Base-by-base conservation (phyloP, 2,113 vertebrate genomes). In the Prolemur simus region DNA sequence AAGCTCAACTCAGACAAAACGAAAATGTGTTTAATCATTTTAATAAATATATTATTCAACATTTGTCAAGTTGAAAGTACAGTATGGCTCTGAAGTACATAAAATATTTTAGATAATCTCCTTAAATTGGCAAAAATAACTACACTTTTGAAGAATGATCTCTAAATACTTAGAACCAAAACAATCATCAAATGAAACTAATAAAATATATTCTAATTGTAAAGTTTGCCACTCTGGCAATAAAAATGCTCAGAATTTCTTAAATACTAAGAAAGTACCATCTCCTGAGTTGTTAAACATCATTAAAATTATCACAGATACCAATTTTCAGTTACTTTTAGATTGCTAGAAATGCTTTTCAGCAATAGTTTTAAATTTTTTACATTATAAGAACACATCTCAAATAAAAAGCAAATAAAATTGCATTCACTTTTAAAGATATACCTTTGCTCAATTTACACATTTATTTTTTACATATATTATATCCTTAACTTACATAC, bases 1-100 rank as follows among this genome's bases (percentile, higher is more conserved):
- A 96, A 97, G 94, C 68, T 97, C 96, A 95, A 95, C 37, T 97
- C 81, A 95, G 86, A 97, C 93, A 96, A 96, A 97, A 97, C 87
- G 20, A 97, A 97, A 97, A 96, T 93, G n/a, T 92, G 71, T 91
- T 97, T 87, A 87, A 96, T 92, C 18, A 96, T 93, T 95, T 97
- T 96, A 97, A 96, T 97, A 77, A 93, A 60, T 96, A 89, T 92
- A 90, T 94, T 97, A 64, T 68, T 89, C 25, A 96, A 96, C 82
- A 97, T 87, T 87, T 91, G 34, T 74, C 64, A 97, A 91, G 49
- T 83, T 88, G 73, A 85, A 89, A 49, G 47, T 95, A 91, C 81
- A 95, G 27, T 91, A 80, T 81, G 84, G 6, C 13, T 63, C 54
- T 94, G 78, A 69, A 76, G 94, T 88, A 91, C 78, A 97, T 32